Base-by-base conservation (phyloP, 2,113 vertebrate genomes). In the Psilopsiagon aurifrons region DNA sequence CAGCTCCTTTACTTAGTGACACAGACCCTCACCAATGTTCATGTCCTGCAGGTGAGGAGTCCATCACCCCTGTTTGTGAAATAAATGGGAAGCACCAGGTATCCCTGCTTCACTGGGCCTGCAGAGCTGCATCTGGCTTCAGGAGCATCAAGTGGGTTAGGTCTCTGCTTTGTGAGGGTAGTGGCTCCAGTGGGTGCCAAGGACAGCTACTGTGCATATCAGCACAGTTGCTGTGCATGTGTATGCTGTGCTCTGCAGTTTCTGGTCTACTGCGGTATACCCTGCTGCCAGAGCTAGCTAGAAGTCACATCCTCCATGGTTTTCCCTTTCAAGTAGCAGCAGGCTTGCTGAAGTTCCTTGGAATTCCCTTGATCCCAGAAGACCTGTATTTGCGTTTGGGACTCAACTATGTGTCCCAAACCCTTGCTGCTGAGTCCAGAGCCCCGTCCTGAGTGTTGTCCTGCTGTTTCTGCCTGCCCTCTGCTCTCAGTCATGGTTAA, bases 31-130 rank as follows among this genome's bases (percentile, higher is more conserved):
- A 2, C 7, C 29, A 49, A 4, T 6, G 7, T 5, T 60, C 41
- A 47, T 0, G 0, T 33, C 20, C 63, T 77, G 17, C 29, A 33
- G 4, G 14, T 0, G 8, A 88, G 20, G 3, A 82, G 23, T 13
- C 7, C 39, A 43, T 39, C 20, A 23, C 31, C 25, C 7, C 23
- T 57, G 17, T 18, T 15, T 17, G 44, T 27, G n/a, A 60, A 11
- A 55, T 39, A 10, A 54, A 9, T 14, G n/a, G 71, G n/a, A 83
- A 78, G 15, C 8, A 60, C 11, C 28, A 62, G 29, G 7, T 3
- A 2, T 62, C 13, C 55, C 9, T 66, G 7, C 15, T 31, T 4
- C 17, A 7, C 7, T 1, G 3, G 15, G 8, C 28, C 39, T 35
- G 44, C 35, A 87, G 46, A 87, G 10, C 24, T 89, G 60, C 28